Evolutionary conservation across 1,140 invertebrate genomes (phyloP).

Genomic region (Rhyzopertha dominica): DNA sequence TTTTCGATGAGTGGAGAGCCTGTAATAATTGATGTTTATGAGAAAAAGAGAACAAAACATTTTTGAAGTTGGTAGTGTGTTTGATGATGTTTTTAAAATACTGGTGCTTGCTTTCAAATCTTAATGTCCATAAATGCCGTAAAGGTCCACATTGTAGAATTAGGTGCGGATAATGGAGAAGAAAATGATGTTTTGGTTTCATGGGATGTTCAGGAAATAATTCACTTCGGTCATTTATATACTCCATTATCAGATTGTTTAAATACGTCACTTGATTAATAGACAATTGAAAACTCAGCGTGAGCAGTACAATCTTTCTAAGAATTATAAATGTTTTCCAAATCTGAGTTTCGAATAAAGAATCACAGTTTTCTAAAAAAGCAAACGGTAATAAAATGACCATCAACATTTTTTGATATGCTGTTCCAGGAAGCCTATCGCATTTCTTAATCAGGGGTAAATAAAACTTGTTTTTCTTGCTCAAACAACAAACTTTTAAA

Average conservation of each 20-base stretch:
- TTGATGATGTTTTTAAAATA: conserved; percentile 16
- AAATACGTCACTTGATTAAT: conserved; percentile 13
- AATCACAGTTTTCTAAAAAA: too few relatives aligned
- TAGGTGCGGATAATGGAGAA: conserved; percentile 13
- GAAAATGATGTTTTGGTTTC: conserved; percentile 17
- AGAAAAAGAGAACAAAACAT: conserved; percentile 12
- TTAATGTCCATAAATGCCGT: conserved; percentile 12
- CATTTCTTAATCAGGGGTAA: conserved; percentile 11
- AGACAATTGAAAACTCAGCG: conserved; percentile 9
- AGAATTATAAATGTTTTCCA: conserved; percentile 12
- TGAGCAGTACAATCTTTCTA: conserved; percentile 4
- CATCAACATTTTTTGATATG: conserved; percentile 12
- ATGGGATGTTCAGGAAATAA: conserved; percentile 10
- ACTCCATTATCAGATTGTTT: conserved; percentile 9
- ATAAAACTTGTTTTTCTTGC: background rate
- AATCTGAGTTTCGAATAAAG: too few relatives aligned
- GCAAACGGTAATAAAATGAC: conserved; percentile 15
- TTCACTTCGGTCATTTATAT: conserved; percentile 3
- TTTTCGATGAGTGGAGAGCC: background rate
- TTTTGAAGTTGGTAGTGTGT: conserved; percentile 15
- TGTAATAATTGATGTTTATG: conserved; percentile 15
- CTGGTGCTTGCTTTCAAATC: conserved; percentile 19
- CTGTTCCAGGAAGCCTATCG: conserved; percentile 10
- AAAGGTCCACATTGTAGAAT: conserved; percentile 14
- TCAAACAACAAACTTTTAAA: conserved; percentile 3